Percentiles rank a stretch among this genome's conserved stretches.
Conservation (phyloP, 2,113 vertebrate species). For the Limanda limanda region DNA sequence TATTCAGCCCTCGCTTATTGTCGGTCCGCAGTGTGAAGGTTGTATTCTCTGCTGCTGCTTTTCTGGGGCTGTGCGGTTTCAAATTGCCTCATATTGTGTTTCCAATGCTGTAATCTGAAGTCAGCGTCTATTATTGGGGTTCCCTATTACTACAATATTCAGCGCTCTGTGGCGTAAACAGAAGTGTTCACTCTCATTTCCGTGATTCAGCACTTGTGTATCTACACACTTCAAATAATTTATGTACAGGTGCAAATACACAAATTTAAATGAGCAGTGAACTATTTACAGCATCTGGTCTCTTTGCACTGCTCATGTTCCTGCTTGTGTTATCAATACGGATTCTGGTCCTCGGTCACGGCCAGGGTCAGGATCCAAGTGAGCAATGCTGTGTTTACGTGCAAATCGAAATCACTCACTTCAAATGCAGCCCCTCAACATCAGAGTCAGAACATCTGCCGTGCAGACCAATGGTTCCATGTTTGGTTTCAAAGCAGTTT, state of each 20-base stretch:
- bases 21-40: background rate
- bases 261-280: conserved; percentile 3
- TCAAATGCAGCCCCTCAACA: conserved; percentile 2
- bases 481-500: background rate
- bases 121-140: conserved; percentile 27
- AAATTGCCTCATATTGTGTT: conserved; percentile 23
- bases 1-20: conserved; percentile 5
- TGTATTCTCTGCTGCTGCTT: conserved; percentile 21
- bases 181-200: background rate
- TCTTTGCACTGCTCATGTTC: conserved; percentile 6
- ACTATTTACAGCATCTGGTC: conserved; percentile 10
- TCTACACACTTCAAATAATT: background rate
- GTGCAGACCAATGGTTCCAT: background rate
- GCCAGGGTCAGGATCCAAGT: conserved; percentile 13
- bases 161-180: background rate
- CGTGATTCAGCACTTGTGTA: background rate
- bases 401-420: background rate
- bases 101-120: conserved; percentile 23
- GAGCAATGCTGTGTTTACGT: background rate
- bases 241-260: background rate
- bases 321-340: conserved; percentile 8
- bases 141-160: conserved; percentile 26
- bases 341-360: conserved; percentile 6
- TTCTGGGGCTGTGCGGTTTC: conserved; percentile 12
- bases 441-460: background rate